Base-by-base conservation (phyloP, 2,888 invertebrate genomes). In the Hyppa rectilinea region DNA sequence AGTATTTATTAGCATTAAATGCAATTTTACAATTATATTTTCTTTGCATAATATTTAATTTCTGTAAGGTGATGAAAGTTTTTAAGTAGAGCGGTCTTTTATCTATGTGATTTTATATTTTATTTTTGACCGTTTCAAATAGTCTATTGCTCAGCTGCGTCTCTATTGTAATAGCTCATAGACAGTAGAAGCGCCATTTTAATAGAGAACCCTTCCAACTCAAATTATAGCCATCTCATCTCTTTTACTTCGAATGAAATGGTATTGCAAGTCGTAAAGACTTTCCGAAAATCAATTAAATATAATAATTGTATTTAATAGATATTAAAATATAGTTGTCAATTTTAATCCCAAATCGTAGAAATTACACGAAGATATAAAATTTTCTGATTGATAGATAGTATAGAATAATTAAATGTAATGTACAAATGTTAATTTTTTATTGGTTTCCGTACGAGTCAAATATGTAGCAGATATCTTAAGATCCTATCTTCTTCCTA, bases 261-360 rank as follows among this genome's bases (percentile, higher is more conserved):
- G 17, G 7, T 52, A 4, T 38, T 36, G 17, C 40, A 53, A 36
- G 4, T 67, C 10, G 6, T 43, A 31, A 56, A 50, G 56, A 40
- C 61, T 56, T 75, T 76, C 64, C 66, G 10, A 49, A 50, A 40
- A 59, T 17, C 34, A 62, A 17, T 23, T 59, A 61, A 43, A 36
- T 40, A 45, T 71, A 56, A 62, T 64, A 69, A 49, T 66, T 49
- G 26, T 74, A 73, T 38, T 56, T 61, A 50, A 10, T 71, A 64
- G 67, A 67, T 72, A 29, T 59, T 65, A 55, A 59, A 72, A 77
- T 67, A 78, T 74, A 83, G 75, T 64, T 40, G 77, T 81, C 73
- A 82, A 82, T 84, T 85, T 72, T 72, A 70, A 74, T 80, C 34
- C 65, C 29, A 74, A 75, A 70, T 78, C 52, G 64, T 81, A 81